Evolutionary conservation across 2,888 invertebrate genomes (phyloP).

Genomic region (Zaprionus lineosus): DNA sequence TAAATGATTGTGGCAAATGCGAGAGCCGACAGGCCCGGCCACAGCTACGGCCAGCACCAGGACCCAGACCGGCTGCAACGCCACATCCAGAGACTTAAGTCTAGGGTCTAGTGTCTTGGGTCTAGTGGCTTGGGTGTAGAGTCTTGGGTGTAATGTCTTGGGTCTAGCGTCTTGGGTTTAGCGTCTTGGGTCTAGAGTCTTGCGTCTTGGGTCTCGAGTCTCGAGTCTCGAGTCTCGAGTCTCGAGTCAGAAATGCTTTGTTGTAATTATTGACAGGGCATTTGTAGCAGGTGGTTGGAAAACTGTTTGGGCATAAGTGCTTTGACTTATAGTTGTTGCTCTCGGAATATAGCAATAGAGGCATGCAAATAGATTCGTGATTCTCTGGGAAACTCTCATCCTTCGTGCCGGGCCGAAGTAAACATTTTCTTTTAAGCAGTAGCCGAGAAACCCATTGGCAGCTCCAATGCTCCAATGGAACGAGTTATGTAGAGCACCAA

Average conservation of each 20-base stretch:
- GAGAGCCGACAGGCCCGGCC: constrained; percentile 22
- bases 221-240: no score
- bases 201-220: no score
- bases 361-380: not conserved
- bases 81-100: no score
- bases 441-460: constrained; percentile 26
- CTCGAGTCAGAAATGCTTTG: constrained; percentile 42
- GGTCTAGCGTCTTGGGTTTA: no score
- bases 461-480: constrained; percentile 27
- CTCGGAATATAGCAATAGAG: constrained; percentile 40
- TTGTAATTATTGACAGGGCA: constrained; percentile 68
- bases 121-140: no score
- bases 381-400: constrained; percentile 9
- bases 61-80: no score
- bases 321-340: constrained; percentile 32
- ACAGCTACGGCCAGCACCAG: no score
- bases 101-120: no score
- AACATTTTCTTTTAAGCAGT: constrained; percentile 15
- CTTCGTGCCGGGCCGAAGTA: no score
- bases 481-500: constrained; percentile 37
- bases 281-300: constrained; percentile 59
- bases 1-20: constrained; percentile 76
- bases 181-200: no score
- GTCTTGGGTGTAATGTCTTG: no score
- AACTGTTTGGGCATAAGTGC: constrained; percentile 28